A percentile compares a stretch with the other conserved stretches of the same genome.
phyloP scores from a whole-genome alignment of 2,888 invertebrate genomes.

The Athalia rosae region DNA sequence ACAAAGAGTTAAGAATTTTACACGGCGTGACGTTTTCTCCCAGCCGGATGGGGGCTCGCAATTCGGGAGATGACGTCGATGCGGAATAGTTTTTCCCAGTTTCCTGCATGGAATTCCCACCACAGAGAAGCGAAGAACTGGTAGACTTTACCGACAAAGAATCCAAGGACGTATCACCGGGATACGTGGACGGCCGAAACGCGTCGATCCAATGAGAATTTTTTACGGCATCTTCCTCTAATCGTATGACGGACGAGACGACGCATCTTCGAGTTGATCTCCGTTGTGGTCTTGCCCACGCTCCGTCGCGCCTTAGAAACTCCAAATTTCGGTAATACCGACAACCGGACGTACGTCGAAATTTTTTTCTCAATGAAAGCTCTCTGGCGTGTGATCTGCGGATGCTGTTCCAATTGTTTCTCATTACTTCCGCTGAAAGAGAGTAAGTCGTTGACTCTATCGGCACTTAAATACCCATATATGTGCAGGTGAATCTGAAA shows the following conservation, averaged over 20 bases:
- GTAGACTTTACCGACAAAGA: neutral
- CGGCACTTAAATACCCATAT: no score
- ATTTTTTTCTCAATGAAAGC: conserved; percentile 30
- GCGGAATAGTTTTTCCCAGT: neutral
- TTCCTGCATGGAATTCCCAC: neutral
- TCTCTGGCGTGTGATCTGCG: conserved; percentile 37
- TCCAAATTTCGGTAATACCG: conserved; percentile 39
- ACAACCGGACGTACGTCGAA: conserved; percentile 34
- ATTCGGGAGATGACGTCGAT: neutral
- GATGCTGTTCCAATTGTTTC: conserved; percentile 46
- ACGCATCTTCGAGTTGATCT: neutral
- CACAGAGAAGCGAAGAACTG: neutral
- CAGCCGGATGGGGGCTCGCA: neutral
- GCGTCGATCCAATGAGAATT: conserved; percentile 26
- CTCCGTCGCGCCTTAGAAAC: conserved; percentile 8
- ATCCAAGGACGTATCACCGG: conserved; percentile 11
- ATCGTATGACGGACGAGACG: neutral
- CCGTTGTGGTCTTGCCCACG: neutral
- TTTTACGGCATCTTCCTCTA: neutral
- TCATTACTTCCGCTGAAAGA: conserved; percentile 50
- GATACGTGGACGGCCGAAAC: conserved; percentile 34
- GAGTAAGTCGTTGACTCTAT: conserved; percentile 8
- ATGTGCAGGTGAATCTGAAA: no score
- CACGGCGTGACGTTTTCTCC: conserved; percentile 6
- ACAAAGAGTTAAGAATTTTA: neutral